These are phyloP conservation scores for Pachydiplax longipennis DNA, from an alignment of 2,888 invertebrate genomes.

Conservation along the genomic window DNA sequence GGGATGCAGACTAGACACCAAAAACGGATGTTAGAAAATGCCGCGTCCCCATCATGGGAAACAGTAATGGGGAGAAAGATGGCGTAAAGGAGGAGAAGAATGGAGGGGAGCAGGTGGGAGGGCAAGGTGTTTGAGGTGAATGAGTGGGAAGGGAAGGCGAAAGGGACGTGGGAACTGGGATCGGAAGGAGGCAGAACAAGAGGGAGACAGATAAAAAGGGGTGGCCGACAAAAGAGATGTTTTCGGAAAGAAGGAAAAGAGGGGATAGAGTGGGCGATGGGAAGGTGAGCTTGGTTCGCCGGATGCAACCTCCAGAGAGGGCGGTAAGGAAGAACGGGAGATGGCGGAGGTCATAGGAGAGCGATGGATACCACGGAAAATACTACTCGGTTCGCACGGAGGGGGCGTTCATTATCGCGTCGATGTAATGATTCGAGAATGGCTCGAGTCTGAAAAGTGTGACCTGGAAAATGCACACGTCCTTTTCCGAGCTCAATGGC, in stretches of 20 bases:
- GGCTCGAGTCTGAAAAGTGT: not conserved
- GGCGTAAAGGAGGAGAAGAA: not conserved
- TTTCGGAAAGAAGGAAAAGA: not conserved
- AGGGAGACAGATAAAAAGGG: not conserved
- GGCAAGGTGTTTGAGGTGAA: slow-evolving; percentile 17
- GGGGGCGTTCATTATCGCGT: not conserved
- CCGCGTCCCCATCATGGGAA: not conserved
- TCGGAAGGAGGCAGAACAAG: not conserved
- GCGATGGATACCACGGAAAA: not conserved
- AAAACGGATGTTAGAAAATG: not conserved
- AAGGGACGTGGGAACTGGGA: slow-evolving; percentile 20
- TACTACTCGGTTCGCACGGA: not conserved
- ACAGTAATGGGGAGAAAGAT: slow-evolving; percentile 1
- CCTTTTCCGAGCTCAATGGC: not conserved
- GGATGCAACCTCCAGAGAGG: not conserved
- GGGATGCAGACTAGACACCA: not conserved
- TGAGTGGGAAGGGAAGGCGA: slow-evolving; percentile 22
- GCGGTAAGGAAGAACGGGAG: not conserved
- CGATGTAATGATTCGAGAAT: not conserved
- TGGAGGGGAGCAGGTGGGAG: not conserved
- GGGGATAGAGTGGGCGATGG: not conserved
- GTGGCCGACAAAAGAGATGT: not conserved
- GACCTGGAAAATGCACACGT: not conserved
- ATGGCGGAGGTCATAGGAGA: slow-evolving; percentile 22
- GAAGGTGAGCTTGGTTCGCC: not conserved